Evolutionary conservation across 2,113 vertebrate species (phyloP).

Genomic region (Candoia aspera): DNA sequence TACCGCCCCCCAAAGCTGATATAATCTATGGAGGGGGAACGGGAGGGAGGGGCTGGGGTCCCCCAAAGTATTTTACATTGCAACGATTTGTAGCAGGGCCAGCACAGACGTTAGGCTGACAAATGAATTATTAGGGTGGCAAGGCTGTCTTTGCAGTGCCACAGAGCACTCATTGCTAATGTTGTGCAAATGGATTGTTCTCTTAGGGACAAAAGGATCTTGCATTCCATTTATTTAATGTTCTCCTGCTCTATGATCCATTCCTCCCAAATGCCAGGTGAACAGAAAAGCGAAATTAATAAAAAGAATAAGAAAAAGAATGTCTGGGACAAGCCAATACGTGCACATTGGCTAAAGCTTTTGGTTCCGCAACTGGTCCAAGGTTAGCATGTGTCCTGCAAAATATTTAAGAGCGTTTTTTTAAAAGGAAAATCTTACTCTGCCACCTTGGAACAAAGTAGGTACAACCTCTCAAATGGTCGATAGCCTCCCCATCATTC

Average conservation of each 20-base stretch:
- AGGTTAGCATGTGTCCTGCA: not conserved
- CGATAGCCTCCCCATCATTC: not conserved
- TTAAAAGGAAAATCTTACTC: not conserved
- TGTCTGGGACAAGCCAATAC: not conserved
- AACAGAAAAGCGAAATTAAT: not conserved
- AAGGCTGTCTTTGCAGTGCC: constrained; percentile 8
- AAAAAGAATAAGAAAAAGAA: too few relatives aligned
- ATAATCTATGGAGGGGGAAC: not conserved
- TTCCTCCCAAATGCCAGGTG: not conserved
- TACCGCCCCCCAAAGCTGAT: not conserved
- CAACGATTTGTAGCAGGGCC: not conserved
- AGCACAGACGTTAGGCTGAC: constrained; percentile 20
- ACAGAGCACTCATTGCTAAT: not conserved
- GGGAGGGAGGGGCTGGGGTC: not conserved
- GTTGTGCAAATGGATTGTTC: not conserved
- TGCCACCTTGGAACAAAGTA: not conserved
- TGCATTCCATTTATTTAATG: not conserved
- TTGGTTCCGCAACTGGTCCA: not conserved
- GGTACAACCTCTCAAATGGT: not conserved
- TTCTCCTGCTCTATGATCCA: not conserved
- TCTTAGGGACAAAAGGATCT: not conserved
- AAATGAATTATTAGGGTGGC: not conserved
- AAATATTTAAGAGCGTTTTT: not conserved
- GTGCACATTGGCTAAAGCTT: not conserved
- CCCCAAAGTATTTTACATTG: not conserved